phyloP scores from a whole-genome alignment of 2,113 vertebrate genomes.

The Oxyruncus cristatus region DNA sequence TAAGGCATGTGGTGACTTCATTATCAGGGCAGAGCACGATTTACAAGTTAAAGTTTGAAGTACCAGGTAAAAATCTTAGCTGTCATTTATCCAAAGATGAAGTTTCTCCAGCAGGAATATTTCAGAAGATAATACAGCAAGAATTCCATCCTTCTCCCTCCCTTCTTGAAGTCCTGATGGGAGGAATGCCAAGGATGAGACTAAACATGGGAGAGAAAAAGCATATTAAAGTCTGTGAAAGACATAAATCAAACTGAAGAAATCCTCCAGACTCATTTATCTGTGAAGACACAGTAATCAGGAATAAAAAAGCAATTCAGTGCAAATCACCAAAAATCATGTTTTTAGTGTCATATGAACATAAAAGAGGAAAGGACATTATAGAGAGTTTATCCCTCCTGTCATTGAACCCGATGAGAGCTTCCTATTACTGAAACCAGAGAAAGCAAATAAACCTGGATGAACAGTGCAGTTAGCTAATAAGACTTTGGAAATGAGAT shows the following conservation, averaged over 20 bases:
- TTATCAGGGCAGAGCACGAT: background rate
- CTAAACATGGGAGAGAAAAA: background rate
- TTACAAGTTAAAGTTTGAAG: background rate
- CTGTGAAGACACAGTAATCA: background rate
- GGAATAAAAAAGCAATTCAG: background rate
- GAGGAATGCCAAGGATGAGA: background rate
- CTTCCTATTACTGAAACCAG: background rate
- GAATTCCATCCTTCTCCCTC: background rate
- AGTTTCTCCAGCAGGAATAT: background rate
- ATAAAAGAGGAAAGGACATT: background rate
- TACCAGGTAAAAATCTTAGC: background rate
- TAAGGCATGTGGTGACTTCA: background rate
- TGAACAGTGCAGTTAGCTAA: background rate
- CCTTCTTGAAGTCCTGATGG: background rate
- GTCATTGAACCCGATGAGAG: background rate
- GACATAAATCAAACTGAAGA: background rate
- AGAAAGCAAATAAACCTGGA: background rate
- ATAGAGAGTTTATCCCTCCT: background rate
- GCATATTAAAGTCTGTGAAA: background rate
- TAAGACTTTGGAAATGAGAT: background rate
- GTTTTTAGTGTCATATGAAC: background rate
- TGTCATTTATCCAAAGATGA: background rate
- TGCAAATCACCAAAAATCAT: background rate
- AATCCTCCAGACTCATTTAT: background rate
- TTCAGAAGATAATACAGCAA: background rate